These are phyloP conservation scores for Cephalopterus ornatus DNA, from an alignment of 2,113 vertebrate genomes.

Conservation along the genomic window DNA sequence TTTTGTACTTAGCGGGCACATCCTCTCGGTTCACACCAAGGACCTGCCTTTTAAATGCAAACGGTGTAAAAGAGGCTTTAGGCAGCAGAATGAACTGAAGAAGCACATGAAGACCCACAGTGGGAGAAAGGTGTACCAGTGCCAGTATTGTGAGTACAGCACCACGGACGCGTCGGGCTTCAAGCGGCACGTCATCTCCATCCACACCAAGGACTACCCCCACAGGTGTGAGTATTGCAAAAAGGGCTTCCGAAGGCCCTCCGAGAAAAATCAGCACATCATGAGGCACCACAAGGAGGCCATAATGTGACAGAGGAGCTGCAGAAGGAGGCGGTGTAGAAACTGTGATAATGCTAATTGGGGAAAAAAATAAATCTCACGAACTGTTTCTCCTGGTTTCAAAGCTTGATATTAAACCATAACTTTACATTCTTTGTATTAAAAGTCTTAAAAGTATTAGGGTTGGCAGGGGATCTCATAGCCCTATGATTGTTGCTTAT, in stretches of 20 bases:
- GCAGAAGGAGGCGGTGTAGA: constrained; percentile 41
- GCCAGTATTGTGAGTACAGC: constrained; percentile 99
- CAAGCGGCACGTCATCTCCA: constrained; percentile 98
- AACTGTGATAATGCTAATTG: constrained; percentile 61
- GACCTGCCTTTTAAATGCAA: constrained; percentile 99
- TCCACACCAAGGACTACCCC: constrained; percentile 99
- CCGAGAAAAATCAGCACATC: constrained; percentile 99
- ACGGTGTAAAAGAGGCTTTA: constrained; percentile 93
- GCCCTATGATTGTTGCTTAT: constrained; percentile 69
- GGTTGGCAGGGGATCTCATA: constrained; percentile 67
- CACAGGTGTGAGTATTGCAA: constrained; percentile 98
- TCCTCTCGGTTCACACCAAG: constrained; percentile 97
- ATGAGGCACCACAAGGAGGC: constrained; percentile 98
- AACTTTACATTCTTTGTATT: constrained; percentile 80
- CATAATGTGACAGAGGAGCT: constrained; percentile 77
- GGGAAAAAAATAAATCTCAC: constrained; percentile 69
- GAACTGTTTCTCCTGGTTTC: constrained; percentile 79
- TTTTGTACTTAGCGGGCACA: constrained; percentile 96
- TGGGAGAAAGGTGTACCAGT: constrained; percentile 97
- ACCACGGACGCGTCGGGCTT: constrained; percentile 98
- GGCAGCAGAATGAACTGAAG: constrained; percentile 94
- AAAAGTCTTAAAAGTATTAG: constrained; percentile 75
- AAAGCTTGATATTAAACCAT: constrained; percentile 77
- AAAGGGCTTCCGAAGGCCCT: constrained; percentile 97
- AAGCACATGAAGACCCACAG: constrained; percentile 99